Evolutionary conservation across 2,888 invertebrate genomes (phyloP).

Genomic region (Phyllotreta striolata): DNA sequence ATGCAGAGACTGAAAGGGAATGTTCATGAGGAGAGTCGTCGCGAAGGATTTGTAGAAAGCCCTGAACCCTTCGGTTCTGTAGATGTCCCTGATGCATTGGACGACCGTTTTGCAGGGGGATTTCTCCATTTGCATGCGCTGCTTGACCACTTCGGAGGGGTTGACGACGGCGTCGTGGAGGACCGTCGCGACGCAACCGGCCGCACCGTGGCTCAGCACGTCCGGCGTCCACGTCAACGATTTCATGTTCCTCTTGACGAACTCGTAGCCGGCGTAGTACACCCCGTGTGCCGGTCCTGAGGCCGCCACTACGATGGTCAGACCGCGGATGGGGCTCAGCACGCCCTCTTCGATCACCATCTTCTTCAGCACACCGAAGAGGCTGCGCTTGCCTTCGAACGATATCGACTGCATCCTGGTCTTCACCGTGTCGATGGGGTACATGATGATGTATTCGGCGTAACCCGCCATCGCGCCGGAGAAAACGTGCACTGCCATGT

Average conservation of each 20-base stretch:
- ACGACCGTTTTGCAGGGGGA: slow-evolving; percentile 8
- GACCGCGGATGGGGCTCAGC: slow-evolving; percentile 20
- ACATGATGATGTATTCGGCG: slow-evolving; percentile 24
- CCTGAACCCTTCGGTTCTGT: slow-evolving; percentile 18
- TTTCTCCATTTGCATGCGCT: slow-evolving; percentile 24
- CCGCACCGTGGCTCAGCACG: slow-evolving; percentile 17
- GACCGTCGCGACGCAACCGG: slow-evolving; percentile 21
- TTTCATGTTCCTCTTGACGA: slow-evolving; percentile 11
- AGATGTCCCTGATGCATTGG: slow-evolving; percentile 13
- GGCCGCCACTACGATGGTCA: slow-evolving; percentile 12
- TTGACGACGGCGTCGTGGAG: slow-evolving; percentile 25
- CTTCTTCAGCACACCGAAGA: slow-evolving; percentile 8
- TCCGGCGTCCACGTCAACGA: not conserved
- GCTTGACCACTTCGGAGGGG: slow-evolving; percentile 27
- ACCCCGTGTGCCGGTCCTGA: slow-evolving; percentile 24
- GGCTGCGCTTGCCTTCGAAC: slow-evolving; percentile 5
- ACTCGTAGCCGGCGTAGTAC: slow-evolving; percentile 23
- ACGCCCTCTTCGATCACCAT: slow-evolving; percentile 20
- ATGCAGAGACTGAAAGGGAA: slow-evolving; percentile 27
- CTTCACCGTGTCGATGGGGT: slow-evolving; percentile 25
- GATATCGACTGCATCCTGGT: slow-evolving; percentile 28
- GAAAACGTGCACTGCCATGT: slow-evolving; percentile 2
- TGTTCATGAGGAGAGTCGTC: slow-evolving; percentile 20
- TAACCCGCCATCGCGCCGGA: slow-evolving; percentile 20
- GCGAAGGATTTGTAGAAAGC: slow-evolving; percentile 26